A percentile compares a stretch with the other conserved stretches of the same genome.
Conservation (phyloP, 2,888 invertebrate genomes). For the Phortica okadai region DNA sequence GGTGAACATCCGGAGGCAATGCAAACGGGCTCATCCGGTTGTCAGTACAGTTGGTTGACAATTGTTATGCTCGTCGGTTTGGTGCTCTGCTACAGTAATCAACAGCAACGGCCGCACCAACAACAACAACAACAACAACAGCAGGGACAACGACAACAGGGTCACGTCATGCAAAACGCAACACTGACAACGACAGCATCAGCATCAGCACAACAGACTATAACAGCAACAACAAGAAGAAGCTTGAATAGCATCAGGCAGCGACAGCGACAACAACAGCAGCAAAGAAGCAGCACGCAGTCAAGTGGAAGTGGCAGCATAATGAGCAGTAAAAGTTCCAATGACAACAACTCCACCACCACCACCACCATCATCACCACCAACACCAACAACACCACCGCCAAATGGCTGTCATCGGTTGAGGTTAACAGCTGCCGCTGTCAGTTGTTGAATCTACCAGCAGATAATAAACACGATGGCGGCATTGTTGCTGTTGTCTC, state of each 20-base stretch:
- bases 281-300: conserved; percentile 11
- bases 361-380: conserved; percentile 14
- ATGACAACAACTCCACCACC: conserved; percentile 31
- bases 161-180: conserved; percentile 34
- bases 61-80: conserved; percentile 71
- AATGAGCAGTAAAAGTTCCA: conserved; percentile 19
- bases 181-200: conserved; percentile 34
- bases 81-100: conserved; percentile 68
- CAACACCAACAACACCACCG: background rate
- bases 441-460: background rate
- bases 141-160: conserved; percentile 47
- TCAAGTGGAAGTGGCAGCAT: conserved; percentile 3
- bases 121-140: conserved; percentile 32
- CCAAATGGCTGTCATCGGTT: conserved; percentile 39
- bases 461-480: conserved; percentile 8
- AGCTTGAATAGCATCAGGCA: conserved; percentile 30
- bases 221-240: conserved; percentile 19
- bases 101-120: conserved; percentile 51
- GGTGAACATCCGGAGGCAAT: conserved; percentile 78
- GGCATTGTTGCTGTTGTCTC: background rate
- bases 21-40: conserved; percentile 77
- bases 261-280: conserved; percentile 32
- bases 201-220: conserved; percentile 30
- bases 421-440: conserved; percentile 40
- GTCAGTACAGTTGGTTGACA: conserved; percentile 75